These are phyloP conservation scores for Dynastes tityus DNA, from an alignment of 2,888 invertebrate genomes.

Conservation along the genomic window DNA sequence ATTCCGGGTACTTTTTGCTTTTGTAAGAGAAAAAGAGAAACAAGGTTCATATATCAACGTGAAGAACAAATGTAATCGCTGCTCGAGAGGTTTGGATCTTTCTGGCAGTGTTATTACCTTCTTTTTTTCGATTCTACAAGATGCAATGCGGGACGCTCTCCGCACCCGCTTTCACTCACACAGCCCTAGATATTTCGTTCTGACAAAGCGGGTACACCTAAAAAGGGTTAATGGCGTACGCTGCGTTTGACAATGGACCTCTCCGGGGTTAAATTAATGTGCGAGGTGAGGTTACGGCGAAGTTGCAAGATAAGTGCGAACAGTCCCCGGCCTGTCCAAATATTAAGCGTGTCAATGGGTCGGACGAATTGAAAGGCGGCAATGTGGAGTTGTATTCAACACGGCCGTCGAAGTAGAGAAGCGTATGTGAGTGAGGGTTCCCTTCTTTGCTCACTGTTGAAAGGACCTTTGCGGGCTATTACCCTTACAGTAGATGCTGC, in stretches of 20 bases:
- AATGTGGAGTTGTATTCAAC: not conserved
- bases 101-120: not conserved
- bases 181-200: not conserved
- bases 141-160: not conserved
- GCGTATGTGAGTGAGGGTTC: not conserved
- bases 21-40: not conserved
- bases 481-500: too few species aligned
- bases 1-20: not conserved
- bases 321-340: not conserved
- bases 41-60: not conserved
- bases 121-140: not conserved
- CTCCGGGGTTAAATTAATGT: constrained; percentile 6
- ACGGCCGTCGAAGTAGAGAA: not conserved
- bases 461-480: too few species aligned
- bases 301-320: not conserved
- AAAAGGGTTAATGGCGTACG: constrained; percentile 14
- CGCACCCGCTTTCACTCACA: not conserved
- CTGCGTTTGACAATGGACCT: constrained; percentile 16
- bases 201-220: not conserved
- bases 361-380: not conserved
- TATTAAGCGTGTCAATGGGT: constrained; percentile 12
- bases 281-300: not conserved
- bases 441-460: too few species aligned
- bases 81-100: not conserved
- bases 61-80: not conserved